Base-by-base conservation (phyloP, 2,888 invertebrate genomes). In the Chrysolina oricalcia region DNA sequence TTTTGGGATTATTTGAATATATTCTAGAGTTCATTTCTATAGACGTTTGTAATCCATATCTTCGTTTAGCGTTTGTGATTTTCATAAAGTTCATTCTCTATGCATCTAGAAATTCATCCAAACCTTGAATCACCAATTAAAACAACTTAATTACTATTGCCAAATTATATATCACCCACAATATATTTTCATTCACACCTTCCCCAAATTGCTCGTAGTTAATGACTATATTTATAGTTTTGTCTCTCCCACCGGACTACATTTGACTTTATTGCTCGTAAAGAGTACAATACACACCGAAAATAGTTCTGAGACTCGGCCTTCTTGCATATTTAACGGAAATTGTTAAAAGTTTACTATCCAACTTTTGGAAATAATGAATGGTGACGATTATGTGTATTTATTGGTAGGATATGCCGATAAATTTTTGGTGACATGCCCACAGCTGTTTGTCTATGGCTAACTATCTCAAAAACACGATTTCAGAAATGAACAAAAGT, bases 291-390 rank as follows among this genome's bases (percentile, higher is more conserved):
- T 74, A 71, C 63, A 53, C 9, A 23, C 66, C 70, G 66, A 74
- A 74, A 74, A 70, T 74, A 74, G 70, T 65, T 35, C 41, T 46
- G 50, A 46, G 50, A 65, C 65, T 21, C n/a, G 15, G 59, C 13
- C 69, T 43, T 71, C 67, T 74, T 68, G 67, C 74, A 74, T 70
- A 74, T 74, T 74, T 74, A 74, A 62, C 71, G 74, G 41, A 53
- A 56, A 74, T 66, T 67, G 66, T 74, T 71, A 74, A 74, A 74
- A 74, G 65, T 74, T 74, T 74, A 74, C 71, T 74, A 74, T 70
- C 71, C 67, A 62, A 70, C 71, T 74, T 71, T 71, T 71, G 70
- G 66, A 71, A 74, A 74, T 74, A 74, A 71, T 74, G 59, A 35
- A 35, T 59, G 59, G 27, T n/a, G 59, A 27, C 35, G 59, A 27